phyloP scores from a whole-genome alignment of 2,797 vertebrate genomes.

The Notolabrus celidotus region DNA sequence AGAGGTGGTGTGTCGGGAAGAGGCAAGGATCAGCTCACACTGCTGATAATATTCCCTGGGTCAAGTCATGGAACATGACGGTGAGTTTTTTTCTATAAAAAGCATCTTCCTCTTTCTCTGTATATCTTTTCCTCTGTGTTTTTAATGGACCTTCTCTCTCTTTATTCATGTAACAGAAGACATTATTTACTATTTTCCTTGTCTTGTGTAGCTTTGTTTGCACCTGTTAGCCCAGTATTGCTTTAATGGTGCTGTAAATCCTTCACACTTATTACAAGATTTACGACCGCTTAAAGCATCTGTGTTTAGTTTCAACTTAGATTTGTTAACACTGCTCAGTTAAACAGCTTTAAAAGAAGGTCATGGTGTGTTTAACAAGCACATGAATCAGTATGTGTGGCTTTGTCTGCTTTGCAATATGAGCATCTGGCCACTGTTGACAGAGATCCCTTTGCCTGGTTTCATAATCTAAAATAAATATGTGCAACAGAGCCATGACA shows the following conservation, averaged over 20 bases:
- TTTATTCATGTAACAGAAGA: constrained; percentile 11
- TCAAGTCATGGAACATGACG: constrained; percentile 90
- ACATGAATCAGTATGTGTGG: constrained; percentile 10
- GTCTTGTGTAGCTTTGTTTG: constrained; percentile 29
- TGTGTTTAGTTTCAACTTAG: constrained; percentile 9
- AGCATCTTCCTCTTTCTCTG: constrained; percentile 20
- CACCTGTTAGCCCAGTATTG: constrained; percentile 42
- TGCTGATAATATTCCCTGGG: constrained; percentile 71
- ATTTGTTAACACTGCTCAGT: not conserved
- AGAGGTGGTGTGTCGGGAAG: constrained; percentile 76
- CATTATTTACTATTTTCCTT: constrained; percentile 11
- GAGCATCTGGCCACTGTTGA: constrained; percentile 17
- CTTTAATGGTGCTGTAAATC: constrained; percentile 7
- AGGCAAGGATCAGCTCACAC: constrained; percentile 80
- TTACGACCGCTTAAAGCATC: not conserved
- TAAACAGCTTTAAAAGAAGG: not conserved
- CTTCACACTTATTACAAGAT: not conserved
- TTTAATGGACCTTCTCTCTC: constrained; percentile 26
- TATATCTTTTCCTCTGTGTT: constrained; percentile 15
- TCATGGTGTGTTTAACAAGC: not conserved
- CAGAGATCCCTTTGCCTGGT: constrained; percentile 14
- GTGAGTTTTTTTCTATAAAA: constrained; percentile 83
- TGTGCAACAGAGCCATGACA: constrained; percentile 8
- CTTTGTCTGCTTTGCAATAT: constrained; percentile 19
- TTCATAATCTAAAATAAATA: constrained; percentile 38